These are phyloP conservation scores for Channa argus DNA, from an alignment of 2,113 vertebrate genomes.

Conservation along the genomic window DNA sequence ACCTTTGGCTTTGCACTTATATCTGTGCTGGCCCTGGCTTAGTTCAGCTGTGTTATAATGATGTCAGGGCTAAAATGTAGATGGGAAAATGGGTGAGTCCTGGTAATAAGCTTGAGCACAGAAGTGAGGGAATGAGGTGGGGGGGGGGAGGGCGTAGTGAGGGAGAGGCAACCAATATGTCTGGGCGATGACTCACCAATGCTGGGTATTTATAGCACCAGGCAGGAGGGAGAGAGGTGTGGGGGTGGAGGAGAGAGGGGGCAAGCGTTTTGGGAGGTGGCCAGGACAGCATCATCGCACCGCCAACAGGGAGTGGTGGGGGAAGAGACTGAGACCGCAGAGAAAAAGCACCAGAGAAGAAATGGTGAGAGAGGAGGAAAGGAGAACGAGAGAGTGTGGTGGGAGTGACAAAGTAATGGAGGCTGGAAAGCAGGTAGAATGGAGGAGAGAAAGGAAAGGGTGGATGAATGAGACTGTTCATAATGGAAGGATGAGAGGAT, in stretches of 20 bases:
- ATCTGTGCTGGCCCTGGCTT: not conserved
- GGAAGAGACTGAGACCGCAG: constrained; percentile 57
- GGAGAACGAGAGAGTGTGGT: not conserved
- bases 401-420: constrained; percentile 3
- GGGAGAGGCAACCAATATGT: constrained; percentile 71
- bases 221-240: constrained; percentile 28
- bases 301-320: constrained; percentile 62
- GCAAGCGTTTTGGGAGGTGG: constrained; percentile 60
- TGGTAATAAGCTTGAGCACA: constrained; percentile 56
- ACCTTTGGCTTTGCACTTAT: constrained; percentile 48
- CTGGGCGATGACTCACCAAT: constrained; percentile 78
- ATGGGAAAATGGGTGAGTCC: constrained; percentile 48
- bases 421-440: constrained; percentile 7
- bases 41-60: constrained; percentile 32
- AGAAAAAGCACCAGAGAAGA: constrained; percentile 41
- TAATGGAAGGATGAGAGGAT: constrained; percentile 39
- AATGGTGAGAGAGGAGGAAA: not conserved
- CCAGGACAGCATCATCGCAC: constrained; percentile 59
- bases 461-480: constrained; percentile 40
- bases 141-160: constrained; percentile 16
- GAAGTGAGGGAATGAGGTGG: constrained; percentile 14
- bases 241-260: constrained; percentile 52
- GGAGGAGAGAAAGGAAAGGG: constrained; percentile 11
- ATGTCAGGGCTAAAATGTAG: constrained; percentile 47
- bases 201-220: constrained; percentile 80